Base-by-base conservation (phyloP, 2,888 invertebrate species). In the Azorinus chamasolen region DNA sequence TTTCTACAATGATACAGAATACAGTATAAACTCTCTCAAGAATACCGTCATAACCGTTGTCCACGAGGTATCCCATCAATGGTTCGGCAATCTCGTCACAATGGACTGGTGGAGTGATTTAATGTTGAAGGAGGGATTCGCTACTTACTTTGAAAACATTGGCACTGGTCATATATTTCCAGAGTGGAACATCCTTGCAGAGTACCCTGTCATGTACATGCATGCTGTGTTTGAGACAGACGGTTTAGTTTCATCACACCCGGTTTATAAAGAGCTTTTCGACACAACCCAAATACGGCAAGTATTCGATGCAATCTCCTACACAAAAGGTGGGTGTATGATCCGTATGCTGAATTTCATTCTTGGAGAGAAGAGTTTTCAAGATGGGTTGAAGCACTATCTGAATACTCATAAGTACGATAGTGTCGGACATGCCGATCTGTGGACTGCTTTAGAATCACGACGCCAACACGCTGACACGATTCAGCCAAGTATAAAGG, bases 71-170 rank as follows among this genome's bases (percentile, higher is more conserved):
- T 95, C 95, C 0, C 96, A 96, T 20, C 87, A 93, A 93, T 93
- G 93, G 93, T 93, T 93, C 77, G 93, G 93, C 0, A 91, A 93
- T 78, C 82, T 93, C 95, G 97, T 98, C 0, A 97, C 97, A 14
- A 96, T 97, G 95, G 95, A 95, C 82, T 97, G 97, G 97, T 97
- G 97, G 97, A 95, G 96, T 0, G 97, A 97, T 90, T 94, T 97
- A 14, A 97, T 97, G 97, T 93, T 97, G 2, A 97, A 97, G 88
- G 97, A 97, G 92, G 97, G 97, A 0, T 96, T 96, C 88, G 96
- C 96, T 1, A 97, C 97, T 58, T 96, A 96, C 88, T 95, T 96
- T 83, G 96, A 96, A 87, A 95, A 95, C 64, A 57, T 90, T 45
- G 96, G 96, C 6, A 94, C 96, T 0, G 94, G 96, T 85, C 93